These are phyloP conservation scores for Solenopsis invicta DNA, from an alignment of 1,140 invertebrate species.

Conservation along the genomic window DNA sequence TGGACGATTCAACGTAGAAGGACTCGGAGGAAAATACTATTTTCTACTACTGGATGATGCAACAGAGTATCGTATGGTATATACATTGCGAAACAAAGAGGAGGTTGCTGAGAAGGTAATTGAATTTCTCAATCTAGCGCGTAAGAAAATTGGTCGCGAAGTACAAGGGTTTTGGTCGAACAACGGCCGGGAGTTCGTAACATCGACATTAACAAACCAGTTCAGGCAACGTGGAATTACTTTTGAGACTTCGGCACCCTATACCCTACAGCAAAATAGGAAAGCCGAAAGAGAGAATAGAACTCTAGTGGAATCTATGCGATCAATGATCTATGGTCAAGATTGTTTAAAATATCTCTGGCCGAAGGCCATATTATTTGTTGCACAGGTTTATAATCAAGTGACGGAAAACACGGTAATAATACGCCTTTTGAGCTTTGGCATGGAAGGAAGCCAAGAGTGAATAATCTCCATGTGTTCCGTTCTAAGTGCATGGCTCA, in stretches of 20 bases:
- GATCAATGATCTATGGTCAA: background rate
- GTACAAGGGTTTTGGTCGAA: background rate
- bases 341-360: background rate
- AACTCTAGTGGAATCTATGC: background rate
- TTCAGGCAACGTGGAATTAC: background rate
- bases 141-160: background rate
- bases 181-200: background rate
- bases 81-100: background rate
- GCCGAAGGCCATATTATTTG: background rate
- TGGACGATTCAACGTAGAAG: background rate
- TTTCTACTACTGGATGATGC: background rate
- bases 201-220: background rate
- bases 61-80: background rate
- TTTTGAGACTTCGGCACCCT: background rate
- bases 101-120: background rate
- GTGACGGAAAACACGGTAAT: background rate
- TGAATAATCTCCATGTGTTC: background rate
- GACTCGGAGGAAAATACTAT: background rate
- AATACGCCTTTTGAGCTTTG: background rate
- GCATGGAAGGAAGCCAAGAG: background rate
- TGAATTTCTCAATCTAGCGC: background rate
- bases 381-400: background rate
- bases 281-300: background rate
- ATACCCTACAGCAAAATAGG: background rate
- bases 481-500: background rate